Base-by-base conservation (phyloP, 2,113 vertebrate species). In the Anhinga anhinga region DNA sequence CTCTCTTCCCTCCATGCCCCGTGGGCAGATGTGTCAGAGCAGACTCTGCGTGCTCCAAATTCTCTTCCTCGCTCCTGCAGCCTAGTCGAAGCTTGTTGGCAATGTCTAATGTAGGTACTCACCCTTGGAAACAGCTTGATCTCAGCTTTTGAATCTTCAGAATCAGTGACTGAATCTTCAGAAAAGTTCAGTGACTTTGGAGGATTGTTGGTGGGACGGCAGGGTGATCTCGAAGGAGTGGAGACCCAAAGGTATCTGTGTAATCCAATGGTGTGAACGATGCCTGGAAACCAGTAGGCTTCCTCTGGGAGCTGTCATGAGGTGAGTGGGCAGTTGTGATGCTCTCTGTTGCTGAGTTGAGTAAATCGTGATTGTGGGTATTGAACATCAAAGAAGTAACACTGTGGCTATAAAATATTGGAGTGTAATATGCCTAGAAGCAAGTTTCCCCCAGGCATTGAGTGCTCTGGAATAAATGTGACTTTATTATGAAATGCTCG, bases 1-100 rank as follows among this genome's bases (percentile, higher is more conserved):
- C 78, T 93, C 58, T 34, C 3, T 84, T 92, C 80, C 82, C 62
- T 92, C 44, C 0, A 0, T 88, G 83, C 86, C 93, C 86, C 0
- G 42, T 93, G 70, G 97, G 94, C 95, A 95, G 86, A 95, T 93
- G 96, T 96, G 94, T 96, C 89, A 89, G 91, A 93, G 81, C 93
- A 94, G 93, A 77, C 25, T 4, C 70, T 45, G 50, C 1, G 14
- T 80, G 70, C 69, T 96, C 93, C 83, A 93, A 50, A 93, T 84
- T 86, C 59, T 80, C 85, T 53, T 93, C 45, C 58, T 88, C 0
- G 0, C 86, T 97, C 59, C 50, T 90, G 36, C 87, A 47, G 88
- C 93, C 95, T 93, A 92, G 71, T 92, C 85, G 53, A 71, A 94
- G 93, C 93, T 94, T 93, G 95, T 87, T 96, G 87, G 59, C 59